Conservation (phyloP, 1,140 invertebrate genomes). For the Lysiphlebus fabarum region DNA sequence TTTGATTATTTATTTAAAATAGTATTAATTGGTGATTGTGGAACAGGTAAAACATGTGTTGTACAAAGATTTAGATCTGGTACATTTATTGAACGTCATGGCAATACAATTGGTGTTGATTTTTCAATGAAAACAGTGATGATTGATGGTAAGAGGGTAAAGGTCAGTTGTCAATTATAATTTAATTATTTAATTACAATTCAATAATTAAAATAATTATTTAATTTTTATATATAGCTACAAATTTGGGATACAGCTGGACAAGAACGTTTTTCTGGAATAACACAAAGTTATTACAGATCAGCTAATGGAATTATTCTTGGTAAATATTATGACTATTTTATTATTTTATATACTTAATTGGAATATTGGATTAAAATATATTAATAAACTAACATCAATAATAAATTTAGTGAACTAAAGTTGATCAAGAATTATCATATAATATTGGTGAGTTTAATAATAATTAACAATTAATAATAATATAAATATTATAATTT, state of each 20-base stretch:
- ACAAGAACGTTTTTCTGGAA: constrained; percentile 88
- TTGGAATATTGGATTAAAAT: constrained; percentile 7
- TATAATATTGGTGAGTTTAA: too few species aligned
- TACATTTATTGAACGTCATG: constrained; percentile 88
- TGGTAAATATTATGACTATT: constrained; percentile 52
- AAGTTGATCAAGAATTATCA: too few species aligned
- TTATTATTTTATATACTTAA: not conserved
- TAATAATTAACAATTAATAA: too few species aligned
- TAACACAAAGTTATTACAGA: constrained; percentile 92
- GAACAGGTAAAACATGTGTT: constrained; percentile 81
- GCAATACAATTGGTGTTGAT: constrained; percentile 93
- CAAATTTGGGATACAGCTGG: constrained; percentile 95
- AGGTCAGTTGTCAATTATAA: constrained; percentile 72
- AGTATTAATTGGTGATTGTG: constrained; percentile 79
- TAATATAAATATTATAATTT: too few species aligned
- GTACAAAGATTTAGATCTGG: constrained; percentile 91
- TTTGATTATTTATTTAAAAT: constrained; percentile 84
- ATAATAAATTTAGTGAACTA: constrained; percentile 13
- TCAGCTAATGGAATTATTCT: constrained; percentile 88
- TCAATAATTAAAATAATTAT: too few species aligned
- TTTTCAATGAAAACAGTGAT: constrained; percentile 95
- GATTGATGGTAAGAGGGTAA: constrained; percentile 88
- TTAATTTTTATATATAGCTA: too few species aligned
- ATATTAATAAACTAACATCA: constrained; percentile 1
- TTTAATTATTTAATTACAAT: too few species aligned